Evolutionary conservation across 2,797 vertebrate genomes (phyloP), one percentile per base, ranked within the genome.

Genomic region (Poeciliopsis gracilis): DNA sequence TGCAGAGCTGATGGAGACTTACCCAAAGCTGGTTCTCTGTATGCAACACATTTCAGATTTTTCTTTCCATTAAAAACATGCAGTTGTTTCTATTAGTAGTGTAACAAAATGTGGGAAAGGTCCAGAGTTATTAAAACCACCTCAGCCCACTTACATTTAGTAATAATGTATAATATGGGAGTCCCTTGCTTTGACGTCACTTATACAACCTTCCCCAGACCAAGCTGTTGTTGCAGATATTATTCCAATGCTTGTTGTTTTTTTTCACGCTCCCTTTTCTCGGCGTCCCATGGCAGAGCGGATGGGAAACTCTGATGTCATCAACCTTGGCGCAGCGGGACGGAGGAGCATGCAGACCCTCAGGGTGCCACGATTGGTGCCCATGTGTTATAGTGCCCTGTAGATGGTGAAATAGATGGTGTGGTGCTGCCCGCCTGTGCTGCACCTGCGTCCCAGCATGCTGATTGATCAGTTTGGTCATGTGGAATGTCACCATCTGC

Each of bases 401-500:
- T 98, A 98, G 97, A 98, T 97, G 98, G 97, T 97, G 97, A 97
- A 98, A 93, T 92, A 90, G 91, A 98, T 97, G 97, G 97, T 97
- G 97, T 96, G 96, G 97, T 94, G 97, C 97, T 97, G 95, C 96
- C 97, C 96, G 97, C 96, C 98, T 99, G 98, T 95, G 96, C 95
- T 96, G 97, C 97, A 98, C 97, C 97, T 98, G 97, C 96, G 97
- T 96, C 97, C 96, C 97, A 97, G 97, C 88, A 96, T 95, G 97
- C 97, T 98, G 97, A 98, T 98, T 97, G 97, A 98, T 99, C 97
- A 98, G 97, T 98, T 97, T 98, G 97, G 97, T 98, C 97, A 98
- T 99, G 98, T 98, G 97, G 97, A 98, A 98, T 98, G 97, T 98
- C 97, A 97, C 97, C 98, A 98, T 98, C 97, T 99, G 98, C 96